A percentile compares a stretch with the other conserved stretches of the same genome.
Conservation (phyloP, 2,113 vertebrate genomes). For the Procavia capensis region DNA sequence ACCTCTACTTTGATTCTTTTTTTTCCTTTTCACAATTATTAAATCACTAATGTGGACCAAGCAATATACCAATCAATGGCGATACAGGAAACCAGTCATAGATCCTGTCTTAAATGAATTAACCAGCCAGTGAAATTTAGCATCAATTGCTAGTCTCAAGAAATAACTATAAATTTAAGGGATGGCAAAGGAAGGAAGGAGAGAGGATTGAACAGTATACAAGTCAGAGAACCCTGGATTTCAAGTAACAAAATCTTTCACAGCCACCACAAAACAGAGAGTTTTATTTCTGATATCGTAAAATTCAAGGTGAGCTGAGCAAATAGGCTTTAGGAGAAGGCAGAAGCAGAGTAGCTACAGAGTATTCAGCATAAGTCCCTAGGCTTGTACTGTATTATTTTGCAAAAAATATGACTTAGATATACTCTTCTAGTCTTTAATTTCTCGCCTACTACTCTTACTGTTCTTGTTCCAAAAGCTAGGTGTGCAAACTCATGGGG, state of each 20-base stretch:
- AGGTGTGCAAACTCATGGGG: neutral
- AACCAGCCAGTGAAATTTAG: neutral
- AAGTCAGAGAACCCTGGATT: neutral
- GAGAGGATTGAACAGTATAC: neutral
- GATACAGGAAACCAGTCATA: neutral
- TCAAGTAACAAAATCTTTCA: neutral
- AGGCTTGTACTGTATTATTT: neutral
- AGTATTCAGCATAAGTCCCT: neutral
- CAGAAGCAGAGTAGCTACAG: neutral
- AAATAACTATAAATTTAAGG: neutral
- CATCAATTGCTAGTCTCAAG: neutral
- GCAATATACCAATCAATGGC: neutral
- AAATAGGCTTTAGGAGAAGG: neutral
- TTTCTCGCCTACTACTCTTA: neutral
- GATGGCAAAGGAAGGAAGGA: neutral
- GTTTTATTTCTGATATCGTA: neutral
- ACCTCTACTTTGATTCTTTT: neutral
- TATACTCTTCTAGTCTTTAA: neutral
- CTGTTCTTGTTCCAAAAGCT: constrained; percentile 4
- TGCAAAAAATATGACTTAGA: neutral
- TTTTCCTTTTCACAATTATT: neutral
- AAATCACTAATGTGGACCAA: neutral
- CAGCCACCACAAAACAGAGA: neutral
- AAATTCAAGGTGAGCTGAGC: neutral
- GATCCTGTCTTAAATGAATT: neutral